phyloP scores from a whole-genome alignment of 2,113 vertebrate genomes.

The Falcunculus frontatus region DNA sequence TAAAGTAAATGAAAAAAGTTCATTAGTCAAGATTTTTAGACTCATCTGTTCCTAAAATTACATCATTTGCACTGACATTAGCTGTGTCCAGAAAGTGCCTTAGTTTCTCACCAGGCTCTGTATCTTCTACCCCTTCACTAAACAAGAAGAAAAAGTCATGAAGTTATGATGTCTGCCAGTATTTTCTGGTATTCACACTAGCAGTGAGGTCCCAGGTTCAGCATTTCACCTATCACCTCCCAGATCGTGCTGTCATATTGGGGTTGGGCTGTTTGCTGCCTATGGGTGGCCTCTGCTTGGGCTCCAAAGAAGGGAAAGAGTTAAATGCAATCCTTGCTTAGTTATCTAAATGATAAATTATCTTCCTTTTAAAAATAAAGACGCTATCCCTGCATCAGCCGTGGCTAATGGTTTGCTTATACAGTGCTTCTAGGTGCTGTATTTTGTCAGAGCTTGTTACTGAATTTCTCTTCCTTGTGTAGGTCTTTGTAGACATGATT shows the following conservation, averaged over 20 bases:
- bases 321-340: background rate
- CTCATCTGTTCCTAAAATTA: background rate
- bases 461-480: background rate
- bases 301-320: background rate
- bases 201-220: background rate
- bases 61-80: background rate
- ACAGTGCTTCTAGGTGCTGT: background rate
- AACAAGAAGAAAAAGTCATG: background rate
- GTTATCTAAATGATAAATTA: background rate
- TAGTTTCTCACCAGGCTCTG: background rate
- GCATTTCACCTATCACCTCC: background rate
- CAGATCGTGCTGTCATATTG: rapidly evolving
- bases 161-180: background rate
- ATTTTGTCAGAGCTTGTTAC: background rate
- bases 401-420: background rate
- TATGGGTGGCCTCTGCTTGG: background rate
- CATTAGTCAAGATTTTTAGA: background rate
- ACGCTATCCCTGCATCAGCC: background rate
- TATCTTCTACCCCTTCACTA: background rate
- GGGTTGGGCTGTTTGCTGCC: background rate
- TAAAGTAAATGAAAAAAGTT: background rate
- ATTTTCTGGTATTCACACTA: background rate
- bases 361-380: background rate
- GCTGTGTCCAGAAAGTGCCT: background rate
- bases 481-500: background rate